phyloP scores from a whole-genome alignment of 2,888 invertebrate genomes.

The Nemotelus nigrinus region DNA sequence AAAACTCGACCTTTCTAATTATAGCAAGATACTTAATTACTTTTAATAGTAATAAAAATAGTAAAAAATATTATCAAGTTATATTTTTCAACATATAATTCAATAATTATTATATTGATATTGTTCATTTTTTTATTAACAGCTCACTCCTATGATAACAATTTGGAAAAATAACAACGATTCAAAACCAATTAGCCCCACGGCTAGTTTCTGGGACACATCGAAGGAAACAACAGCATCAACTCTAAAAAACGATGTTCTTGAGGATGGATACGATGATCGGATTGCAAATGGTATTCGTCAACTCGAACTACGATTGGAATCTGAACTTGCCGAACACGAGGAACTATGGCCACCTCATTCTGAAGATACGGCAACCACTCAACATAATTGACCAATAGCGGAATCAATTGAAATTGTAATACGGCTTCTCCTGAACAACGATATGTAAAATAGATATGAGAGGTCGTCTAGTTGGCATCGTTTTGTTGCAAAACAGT shows the following conservation, averaged over 20 bases:
- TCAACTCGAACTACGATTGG: conserved; percentile 72
- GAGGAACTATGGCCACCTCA: conserved; percentile 68
- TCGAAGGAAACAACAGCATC: conserved; percentile 52
- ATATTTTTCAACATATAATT: no score
- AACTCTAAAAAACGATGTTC: conserved; percentile 52
- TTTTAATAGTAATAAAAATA: no score
- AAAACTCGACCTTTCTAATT: no score
- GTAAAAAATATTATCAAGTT: no score
- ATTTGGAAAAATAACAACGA: conserved; percentile 55
- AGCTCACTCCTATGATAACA: conserved; percentile 54
- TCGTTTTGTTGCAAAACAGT: no score
- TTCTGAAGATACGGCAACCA: conserved; percentile 56
- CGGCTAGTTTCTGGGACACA: conserved; percentile 38
- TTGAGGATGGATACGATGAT: conserved; percentile 66
- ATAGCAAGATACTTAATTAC: no score
- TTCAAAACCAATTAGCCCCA: conserved; percentile 47
- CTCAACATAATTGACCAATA: conserved; percentile 52
- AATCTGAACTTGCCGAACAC: conserved; percentile 73
- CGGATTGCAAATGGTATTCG: conserved; percentile 76
- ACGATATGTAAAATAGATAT: conserved; percentile 23
- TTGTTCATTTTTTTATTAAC: not conserved
- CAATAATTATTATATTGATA: no score
- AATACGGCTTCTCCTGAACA: conserved; percentile 33
- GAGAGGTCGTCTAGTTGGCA: not conserved
- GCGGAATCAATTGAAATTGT: conserved; percentile 35